Evolutionary conservation across 2,113 vertebrate species (phyloP).

Genomic region (Ochotona curzoniae): DNA sequence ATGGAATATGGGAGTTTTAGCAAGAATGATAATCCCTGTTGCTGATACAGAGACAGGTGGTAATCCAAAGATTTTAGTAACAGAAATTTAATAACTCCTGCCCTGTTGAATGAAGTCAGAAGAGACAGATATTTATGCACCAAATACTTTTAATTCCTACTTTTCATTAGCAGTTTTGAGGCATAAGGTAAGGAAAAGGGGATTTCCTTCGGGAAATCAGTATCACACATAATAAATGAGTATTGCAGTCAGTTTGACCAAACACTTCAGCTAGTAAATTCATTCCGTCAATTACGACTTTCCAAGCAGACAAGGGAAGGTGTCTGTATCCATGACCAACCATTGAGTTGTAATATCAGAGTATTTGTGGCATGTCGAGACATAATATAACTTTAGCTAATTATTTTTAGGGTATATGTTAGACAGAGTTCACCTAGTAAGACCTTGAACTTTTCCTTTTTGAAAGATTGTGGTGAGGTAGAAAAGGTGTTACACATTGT

Average conservation of each 20-base stretch:
- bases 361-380: neutral
- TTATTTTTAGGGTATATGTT: neutral
- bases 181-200: neutral
- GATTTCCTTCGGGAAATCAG: neutral
- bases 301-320: neutral
- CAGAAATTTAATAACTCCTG: neutral
- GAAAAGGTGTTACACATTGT: neutral
- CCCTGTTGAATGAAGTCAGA: neutral
- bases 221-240: neutral
- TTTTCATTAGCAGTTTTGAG: neutral
- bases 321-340: neutral
- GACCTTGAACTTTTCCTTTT: neutral
- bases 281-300: neutral
- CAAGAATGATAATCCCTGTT: neutral
- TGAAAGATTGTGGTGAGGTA: neutral
- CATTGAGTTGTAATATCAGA: constrained; percentile 9
- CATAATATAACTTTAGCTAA: neutral
- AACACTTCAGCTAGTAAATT: neutral
- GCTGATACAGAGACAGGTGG: neutral
- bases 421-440: neutral
- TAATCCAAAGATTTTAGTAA: neutral
- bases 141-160: neutral
- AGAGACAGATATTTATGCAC: neutral
- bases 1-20: neutral
- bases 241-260: constrained; percentile 22